Conservation (phyloP, 1,140 invertebrate genomes). For the Zaprionus vittiger region DNA sequence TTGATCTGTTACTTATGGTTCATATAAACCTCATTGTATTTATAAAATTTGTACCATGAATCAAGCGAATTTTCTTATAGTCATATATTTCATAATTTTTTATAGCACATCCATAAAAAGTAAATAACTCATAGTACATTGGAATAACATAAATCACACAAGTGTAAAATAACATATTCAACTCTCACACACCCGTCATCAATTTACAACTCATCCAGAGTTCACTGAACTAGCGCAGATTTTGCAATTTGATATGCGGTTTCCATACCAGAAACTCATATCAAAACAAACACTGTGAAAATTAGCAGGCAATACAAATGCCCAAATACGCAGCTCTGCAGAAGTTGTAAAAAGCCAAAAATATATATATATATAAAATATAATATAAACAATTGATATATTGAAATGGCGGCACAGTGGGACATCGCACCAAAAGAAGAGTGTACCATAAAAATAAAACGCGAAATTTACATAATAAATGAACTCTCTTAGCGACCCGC, state of each 20-base stretch:
- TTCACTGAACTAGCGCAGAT: conserved; percentile 38
- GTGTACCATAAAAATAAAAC: conserved; percentile 20
- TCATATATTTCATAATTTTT: neutral
- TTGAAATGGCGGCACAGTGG: conserved; percentile 30
- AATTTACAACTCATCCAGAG: neutral
- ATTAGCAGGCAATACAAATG: conserved; percentile 51
- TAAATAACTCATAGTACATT: neutral
- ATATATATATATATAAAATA: neutral
- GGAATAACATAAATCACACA: conserved; percentile 12
- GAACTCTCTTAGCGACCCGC: conserved; percentile 30
- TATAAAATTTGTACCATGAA: neutral
- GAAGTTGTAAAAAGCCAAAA: conserved; percentile 28
- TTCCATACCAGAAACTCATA: conserved; percentile 24
- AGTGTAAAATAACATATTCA: neutral
- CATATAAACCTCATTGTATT: neutral
- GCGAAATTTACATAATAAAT: conserved; percentile 48
- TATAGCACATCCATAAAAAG: neutral
- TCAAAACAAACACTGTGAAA: conserved; percentile 63
- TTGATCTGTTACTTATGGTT: neutral
- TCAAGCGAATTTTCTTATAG: neutral
- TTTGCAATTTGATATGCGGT: conserved; percentile 28
- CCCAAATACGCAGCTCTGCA: conserved; percentile 33
- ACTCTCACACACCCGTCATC: conserved; percentile 3
- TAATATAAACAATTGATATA: conserved; percentile 57
- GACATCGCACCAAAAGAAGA: conserved; percentile 4